Percentiles rank a stretch among this genome's conserved stretches.
phyloP scores from a whole-genome alignment of 2,797 vertebrate genomes.

The Fratercula arctica region DNA sequence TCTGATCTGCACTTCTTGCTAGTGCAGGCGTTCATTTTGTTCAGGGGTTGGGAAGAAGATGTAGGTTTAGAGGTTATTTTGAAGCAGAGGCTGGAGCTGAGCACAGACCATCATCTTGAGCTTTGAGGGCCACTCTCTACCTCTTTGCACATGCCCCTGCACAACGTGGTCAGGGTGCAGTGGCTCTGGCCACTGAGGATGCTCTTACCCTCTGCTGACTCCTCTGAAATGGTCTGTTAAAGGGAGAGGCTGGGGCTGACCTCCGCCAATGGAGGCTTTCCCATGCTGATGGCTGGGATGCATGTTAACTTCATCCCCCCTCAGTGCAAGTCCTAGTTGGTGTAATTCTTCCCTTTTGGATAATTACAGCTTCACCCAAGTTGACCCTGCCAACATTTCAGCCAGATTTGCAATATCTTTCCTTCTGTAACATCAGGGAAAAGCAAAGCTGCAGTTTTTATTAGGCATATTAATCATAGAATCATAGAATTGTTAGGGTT shows the following conservation, averaged over 20 bases:
- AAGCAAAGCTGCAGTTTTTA: background rate
- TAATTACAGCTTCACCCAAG: background rate
- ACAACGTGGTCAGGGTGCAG: rapidly evolving
- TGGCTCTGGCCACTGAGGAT: background rate
- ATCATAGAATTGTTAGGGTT: too few relatives aligned
- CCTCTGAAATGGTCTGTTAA: background rate
- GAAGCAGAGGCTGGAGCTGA: background rate
- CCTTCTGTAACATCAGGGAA: background rate
- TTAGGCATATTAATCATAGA: background rate
- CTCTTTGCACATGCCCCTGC: rapidly evolving
- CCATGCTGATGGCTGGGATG: background rate
- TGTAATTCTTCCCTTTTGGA: background rate
- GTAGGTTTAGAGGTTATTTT: background rate
- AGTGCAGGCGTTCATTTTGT: background rate
- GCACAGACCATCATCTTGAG: background rate
- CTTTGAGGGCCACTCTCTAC: background rate
- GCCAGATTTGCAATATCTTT: background rate
- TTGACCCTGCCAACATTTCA: background rate
- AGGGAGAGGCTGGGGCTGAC: background rate
- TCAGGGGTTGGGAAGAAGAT: background rate
- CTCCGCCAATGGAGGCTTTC: background rate
- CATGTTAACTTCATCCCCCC: background rate
- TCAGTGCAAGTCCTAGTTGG: background rate
- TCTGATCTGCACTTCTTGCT: background rate
- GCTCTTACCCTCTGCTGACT: background rate